Evolutionary conservation across 2,113 vertebrate species (phyloP), one percentile per base, ranked within the genome.

Genomic region (Cheilinus undulatus): DNA sequence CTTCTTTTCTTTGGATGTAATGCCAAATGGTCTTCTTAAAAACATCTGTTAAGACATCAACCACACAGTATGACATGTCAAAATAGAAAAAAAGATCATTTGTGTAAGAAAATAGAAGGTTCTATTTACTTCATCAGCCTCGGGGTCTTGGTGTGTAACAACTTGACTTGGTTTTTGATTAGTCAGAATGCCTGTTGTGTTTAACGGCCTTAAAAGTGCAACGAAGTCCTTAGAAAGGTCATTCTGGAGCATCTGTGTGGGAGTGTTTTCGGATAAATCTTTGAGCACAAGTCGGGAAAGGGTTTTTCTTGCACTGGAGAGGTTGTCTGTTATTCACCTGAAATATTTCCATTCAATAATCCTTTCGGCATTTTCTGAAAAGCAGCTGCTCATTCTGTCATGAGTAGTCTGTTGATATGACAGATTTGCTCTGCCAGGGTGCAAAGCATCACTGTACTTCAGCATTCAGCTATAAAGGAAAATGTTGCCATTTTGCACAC

Each of bases 291-390:
- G 23, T 26, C 24, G 17, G 23, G 22, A 50, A 50, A 7, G 6
- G 5, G 22, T 12, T 10, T 27, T 7, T 15, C 27, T 53, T 11
- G 9, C 4, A 7, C n/a, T 6, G 42, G 36, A 36, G n/a, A 40
- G 7, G 22, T 7, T 42, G 24, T 43, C 5, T 28, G 19, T 45
- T 2, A 14, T 20, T 43, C 14, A 24, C 32, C 4, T 3, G 24
- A 27, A 59, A 59, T n/a, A 42, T 59, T 42, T 42, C 38, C 19
- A n/a, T 27, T 15, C 20, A 48, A 20, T 34, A 17, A 62, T 32
- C 20, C 20, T 48, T 62, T 46, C 20, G 38, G 26, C 3, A 19
- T 19, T 36, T 46, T 36, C 30, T 11, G 9, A 24, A 63, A 48
- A 13, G 14, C 20, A n/a, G 7, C 40, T 11, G 27, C 53, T 45